Evolutionary conservation across 2,797 vertebrate species (phyloP).

Genomic region (Enteromius mattozi): DNA sequence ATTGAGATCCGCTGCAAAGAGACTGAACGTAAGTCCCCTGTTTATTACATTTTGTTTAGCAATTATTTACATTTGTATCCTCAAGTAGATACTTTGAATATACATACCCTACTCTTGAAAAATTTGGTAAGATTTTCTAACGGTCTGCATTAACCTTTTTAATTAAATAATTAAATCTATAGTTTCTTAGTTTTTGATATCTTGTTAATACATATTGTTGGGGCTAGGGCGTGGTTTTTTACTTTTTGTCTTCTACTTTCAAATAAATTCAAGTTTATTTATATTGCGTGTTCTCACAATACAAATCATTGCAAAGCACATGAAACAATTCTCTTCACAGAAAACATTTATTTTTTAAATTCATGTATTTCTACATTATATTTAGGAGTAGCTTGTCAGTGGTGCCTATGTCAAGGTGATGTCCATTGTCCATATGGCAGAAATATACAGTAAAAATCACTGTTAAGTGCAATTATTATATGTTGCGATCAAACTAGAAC

Average conservation of each 20-base stretch:
- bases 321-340: neutral
- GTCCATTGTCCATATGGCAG: neutral
- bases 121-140: neutral
- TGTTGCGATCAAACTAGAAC: neutral
- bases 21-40: conserved; percentile 57
- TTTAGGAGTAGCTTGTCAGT: neutral
- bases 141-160: neutral
- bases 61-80: neutral
- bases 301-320: neutral
- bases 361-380: neutral
- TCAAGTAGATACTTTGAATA: neutral
- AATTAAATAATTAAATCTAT: neutral
- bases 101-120: neutral
- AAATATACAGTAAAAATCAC: neutral
- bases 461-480: neutral
- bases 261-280: neutral
- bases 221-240: neutral
- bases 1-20: conserved; percentile 76
- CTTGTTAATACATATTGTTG: neutral
- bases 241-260: neutral
- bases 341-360: neutral
- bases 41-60: neutral
- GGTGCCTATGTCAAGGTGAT: neutral
- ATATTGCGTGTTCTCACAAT: neutral
- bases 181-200: neutral